phyloP scores from a whole-genome alignment of 2,888 invertebrate species.

The Mythimna albipuncta region DNA sequence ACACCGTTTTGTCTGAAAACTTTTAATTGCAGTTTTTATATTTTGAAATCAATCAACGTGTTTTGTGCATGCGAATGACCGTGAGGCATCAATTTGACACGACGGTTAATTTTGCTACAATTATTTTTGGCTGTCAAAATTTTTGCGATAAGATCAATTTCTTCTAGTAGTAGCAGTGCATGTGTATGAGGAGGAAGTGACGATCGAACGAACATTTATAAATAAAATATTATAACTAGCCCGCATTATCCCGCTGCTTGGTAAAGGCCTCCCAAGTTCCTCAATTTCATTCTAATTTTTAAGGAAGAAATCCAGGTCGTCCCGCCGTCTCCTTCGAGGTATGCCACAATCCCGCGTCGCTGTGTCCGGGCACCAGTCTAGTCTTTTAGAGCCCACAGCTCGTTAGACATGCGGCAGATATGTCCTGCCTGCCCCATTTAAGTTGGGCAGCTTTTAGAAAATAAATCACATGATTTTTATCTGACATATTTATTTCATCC shows the following conservation, averaged over 20 bases:
- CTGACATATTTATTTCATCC: conserved; percentile 2
- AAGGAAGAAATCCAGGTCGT: no score
- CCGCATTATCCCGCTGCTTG: no score
- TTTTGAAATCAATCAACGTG: conserved; percentile 19
- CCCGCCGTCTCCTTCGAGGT: no score
- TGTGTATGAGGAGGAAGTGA: conserved; percentile 17
- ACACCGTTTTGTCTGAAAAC: conserved; percentile 32
- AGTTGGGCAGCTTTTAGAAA: not conserved
- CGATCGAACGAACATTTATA: not conserved
- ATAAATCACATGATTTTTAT: conserved; percentile 24
- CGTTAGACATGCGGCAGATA: no score
- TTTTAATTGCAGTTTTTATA: conserved; percentile 21
- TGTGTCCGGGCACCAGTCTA: no score
- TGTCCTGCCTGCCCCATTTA: no score
- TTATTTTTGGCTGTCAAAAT: conserved; percentile 12
- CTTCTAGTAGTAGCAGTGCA: not conserved
- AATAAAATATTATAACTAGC: conserved; percentile 24
- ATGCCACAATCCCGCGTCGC: no score
- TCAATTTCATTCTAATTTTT: no score
- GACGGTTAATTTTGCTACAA: conserved; percentile 4
- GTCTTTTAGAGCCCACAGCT: no score
- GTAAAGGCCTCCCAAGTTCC: no score
- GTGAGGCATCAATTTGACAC: conserved; percentile 13
- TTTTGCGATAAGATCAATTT: conserved; percentile 20
- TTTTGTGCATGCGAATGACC: conserved; percentile 14